These are phyloP conservation scores for Eudemis profundana DNA, from an alignment of 2,888 invertebrate genomes.

Conservation along the genomic window DNA sequence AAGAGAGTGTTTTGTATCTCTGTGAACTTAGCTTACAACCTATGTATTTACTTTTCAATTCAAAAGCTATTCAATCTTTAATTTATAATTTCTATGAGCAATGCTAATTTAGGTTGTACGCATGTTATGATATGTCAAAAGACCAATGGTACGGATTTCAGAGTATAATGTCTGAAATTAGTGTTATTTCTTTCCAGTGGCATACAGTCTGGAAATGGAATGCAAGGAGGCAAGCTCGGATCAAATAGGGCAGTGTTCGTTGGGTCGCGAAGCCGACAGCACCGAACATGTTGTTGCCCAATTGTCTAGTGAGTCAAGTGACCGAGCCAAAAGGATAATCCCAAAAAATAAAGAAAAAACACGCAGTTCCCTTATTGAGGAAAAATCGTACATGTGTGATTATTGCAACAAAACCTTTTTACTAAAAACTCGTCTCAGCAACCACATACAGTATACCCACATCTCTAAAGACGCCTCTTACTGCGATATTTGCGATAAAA, in stretches of 20 bases:
- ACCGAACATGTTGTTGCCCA: no score
- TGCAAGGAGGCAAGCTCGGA: neutral
- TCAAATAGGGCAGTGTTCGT: no score
- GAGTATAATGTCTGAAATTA: neutral
- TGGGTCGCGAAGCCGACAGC: no score
- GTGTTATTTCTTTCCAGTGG: neutral
- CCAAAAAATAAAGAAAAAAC: neutral
- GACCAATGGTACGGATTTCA: no score
- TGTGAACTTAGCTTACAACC: no score
- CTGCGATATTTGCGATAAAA: conserved; percentile 4
- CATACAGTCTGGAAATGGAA: neutral
- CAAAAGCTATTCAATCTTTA: no score
- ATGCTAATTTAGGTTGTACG: no score
- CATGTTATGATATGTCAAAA: no score
- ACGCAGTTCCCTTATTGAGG: neutral
- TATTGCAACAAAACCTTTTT: neutral
- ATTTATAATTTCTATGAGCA: no score
- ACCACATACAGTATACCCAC: conserved; percentile 5
- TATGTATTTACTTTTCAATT: no score
- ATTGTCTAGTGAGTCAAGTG: no score
- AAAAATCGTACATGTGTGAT: conserved; percentile 3
- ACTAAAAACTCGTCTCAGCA: neutral
- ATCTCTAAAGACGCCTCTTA: neutral
- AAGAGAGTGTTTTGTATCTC: no score
- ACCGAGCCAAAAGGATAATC: neutral